Conservation (phyloP, 2,113 vertebrate genomes). For the Lasiurus cinereus region DNA sequence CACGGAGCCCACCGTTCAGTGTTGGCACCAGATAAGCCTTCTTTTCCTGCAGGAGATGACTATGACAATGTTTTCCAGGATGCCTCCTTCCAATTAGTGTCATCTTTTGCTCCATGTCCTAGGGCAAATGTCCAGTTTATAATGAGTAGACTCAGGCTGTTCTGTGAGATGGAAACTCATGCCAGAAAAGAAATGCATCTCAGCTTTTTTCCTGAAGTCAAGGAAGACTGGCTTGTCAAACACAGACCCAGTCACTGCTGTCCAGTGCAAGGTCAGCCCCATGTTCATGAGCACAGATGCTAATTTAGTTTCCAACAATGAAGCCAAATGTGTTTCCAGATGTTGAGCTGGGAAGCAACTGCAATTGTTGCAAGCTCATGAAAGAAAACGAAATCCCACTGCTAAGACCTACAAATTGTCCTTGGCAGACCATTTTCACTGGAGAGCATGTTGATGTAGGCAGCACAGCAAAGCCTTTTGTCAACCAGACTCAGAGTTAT, state of each 20-base stretch:
- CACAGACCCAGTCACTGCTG: background rate
- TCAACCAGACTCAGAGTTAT: background rate
- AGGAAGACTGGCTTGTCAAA: slow-evolving; percentile 23
- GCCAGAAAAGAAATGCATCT: slow-evolving; percentile 60
- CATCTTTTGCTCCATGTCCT: slow-evolving; percentile 72
- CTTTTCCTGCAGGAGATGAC: slow-evolving; percentile 64
- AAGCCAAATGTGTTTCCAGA: slow-evolving; percentile 75
- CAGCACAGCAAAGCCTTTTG: slow-evolving; percentile 35
- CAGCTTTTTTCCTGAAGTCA: background rate
- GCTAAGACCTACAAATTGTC: slow-evolving; percentile 57
- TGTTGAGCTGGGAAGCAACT: slow-evolving; percentile 66
- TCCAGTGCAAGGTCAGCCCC: slow-evolving; percentile 43
- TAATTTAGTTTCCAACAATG: slow-evolving; percentile 64
- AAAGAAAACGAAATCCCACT: background rate
- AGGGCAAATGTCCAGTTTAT: slow-evolving; percentile 73
- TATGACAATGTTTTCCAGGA: slow-evolving; percentile 62
- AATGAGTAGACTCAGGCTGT: slow-evolving; percentile 56
- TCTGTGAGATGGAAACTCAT: slow-evolving; percentile 59
- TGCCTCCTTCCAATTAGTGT: slow-evolving; percentile 75
- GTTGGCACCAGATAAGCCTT: slow-evolving; percentile 58
- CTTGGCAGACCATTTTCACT: slow-evolving; percentile 13
- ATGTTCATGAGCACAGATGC: background rate
- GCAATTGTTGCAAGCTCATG: background rate
- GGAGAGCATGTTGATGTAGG: background rate
- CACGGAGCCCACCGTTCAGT: slow-evolving; percentile 69